A percentile compares a stretch with the other conserved stretches of the same genome.
Conservation (phyloP, 2,797 vertebrate species). For the Balearica regulorum region DNA sequence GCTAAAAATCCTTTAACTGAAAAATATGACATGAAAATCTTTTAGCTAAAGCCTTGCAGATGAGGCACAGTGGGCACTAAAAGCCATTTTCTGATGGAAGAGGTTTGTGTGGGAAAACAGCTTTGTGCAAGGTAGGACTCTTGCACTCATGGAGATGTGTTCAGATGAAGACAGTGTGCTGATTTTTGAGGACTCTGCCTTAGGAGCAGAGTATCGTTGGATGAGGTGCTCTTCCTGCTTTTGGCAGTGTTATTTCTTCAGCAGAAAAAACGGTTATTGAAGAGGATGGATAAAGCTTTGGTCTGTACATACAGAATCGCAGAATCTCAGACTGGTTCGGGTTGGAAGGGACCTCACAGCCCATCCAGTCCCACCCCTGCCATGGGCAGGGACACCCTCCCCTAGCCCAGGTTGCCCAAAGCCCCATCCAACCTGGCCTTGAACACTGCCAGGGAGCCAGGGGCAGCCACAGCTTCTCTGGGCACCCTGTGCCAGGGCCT, state of each 20-base stretch:
- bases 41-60: background rate
- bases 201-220: background rate
- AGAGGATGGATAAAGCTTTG: background rate
- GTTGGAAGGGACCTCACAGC: too few relatives aligned
- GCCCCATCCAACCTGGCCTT: too few relatives aligned
- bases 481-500: too few relatives aligned
- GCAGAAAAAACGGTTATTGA: background rate
- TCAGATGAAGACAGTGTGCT: accelerated
- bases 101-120: background rate
- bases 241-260: background rate
- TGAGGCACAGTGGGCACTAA: background rate
- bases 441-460: too few relatives aligned
- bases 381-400: too few relatives aligned
- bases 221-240: background rate
- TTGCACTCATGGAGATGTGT: background rate
- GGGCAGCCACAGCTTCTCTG: too few relatives aligned
- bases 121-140: background rate
- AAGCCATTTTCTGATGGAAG: background rate
- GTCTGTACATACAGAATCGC: background rate
- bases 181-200: background rate
- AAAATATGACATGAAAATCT: background rate
- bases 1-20: background rate
- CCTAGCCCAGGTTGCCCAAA: too few relatives aligned
- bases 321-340: too few relatives aligned
- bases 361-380: too few relatives aligned